A percentile compares a stretch with the other conserved stretches of the same genome.
Evolutionary conservation across 1,140 invertebrate genomes (phyloP).

Genomic region (Philotrypesis tridentata): DNA sequence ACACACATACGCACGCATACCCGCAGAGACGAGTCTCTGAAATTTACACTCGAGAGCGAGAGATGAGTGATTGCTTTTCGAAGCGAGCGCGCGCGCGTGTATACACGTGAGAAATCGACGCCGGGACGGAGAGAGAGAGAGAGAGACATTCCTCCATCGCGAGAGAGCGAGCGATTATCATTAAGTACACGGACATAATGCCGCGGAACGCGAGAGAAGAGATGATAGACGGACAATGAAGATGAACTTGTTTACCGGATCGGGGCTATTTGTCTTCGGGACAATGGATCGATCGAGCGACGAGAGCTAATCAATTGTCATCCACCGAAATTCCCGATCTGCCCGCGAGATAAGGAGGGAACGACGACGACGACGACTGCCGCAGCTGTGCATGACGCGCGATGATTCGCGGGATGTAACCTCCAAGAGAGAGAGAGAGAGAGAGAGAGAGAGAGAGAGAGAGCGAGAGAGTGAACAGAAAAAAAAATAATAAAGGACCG

Average conservation of each 20-base stretch:
- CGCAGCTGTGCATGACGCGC: not conserved
- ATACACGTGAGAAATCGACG: not conserved
- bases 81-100: not conserved
- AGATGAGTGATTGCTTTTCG: slow-evolving; percentile 16
- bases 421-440: too few species aligned
- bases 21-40: too few species aligned
- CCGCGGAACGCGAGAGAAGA: not conserved
- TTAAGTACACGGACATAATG: not conserved
- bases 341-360: not conserved
- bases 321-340: not conserved
- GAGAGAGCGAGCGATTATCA: not conserved
- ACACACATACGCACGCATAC: too few species aligned
- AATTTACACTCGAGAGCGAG: slow-evolving; percentile 8
- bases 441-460: too few species aligned
- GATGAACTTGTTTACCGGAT: not conserved
- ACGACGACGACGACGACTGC: too few species aligned
- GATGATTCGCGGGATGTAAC: not conserved
- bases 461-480: too few species aligned
- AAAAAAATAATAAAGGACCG: not conserved
- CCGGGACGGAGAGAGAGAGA: not conserved
- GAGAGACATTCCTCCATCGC: not conserved
- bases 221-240: not conserved
- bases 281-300: slow-evolving; percentile 42
- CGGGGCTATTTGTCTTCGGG: slow-evolving; percentile 20
- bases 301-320: slow-evolving; percentile 39